Percentiles rank a stretch among this genome's conserved stretches.
These are phyloP conservation scores for Hypocryptadius cinnamomeus DNA, from an alignment of 2,113 vertebrate genomes.

Conservation along the genomic window DNA sequence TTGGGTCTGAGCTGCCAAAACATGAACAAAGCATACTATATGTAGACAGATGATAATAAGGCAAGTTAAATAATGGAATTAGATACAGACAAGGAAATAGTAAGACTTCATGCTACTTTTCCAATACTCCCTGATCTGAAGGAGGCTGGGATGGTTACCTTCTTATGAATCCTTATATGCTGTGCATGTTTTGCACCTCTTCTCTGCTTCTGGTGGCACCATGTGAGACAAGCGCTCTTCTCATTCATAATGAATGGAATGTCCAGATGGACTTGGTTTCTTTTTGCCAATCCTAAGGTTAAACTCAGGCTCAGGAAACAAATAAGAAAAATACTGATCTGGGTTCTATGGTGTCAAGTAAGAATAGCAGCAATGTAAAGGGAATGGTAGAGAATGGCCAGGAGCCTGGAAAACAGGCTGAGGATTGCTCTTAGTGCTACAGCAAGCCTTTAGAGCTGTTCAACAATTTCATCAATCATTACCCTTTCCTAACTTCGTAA, in stretches of 20 bases:
- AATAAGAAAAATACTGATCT: not conserved
- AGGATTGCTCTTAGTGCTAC: not conserved
- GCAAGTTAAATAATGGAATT: not conserved
- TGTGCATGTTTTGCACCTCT: not conserved
- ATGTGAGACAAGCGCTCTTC: not conserved
- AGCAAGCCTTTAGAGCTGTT: not conserved
- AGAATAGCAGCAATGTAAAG: not conserved
- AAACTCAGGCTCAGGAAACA: not conserved
- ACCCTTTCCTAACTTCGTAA: not conserved
- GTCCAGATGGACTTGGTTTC: not conserved
- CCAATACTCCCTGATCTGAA: not conserved
- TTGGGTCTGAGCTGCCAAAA: not conserved
- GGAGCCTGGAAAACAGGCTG: not conserved
- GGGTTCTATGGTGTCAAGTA: not conserved
- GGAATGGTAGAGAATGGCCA: not conserved
- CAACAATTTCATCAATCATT: not conserved
- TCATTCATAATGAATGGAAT: not conserved
- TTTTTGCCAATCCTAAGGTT: not conserved
- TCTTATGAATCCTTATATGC: not conserved
- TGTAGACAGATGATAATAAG: not conserved
- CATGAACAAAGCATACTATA: not conserved
- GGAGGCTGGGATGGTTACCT: not conserved
- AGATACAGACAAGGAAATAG: not conserved
- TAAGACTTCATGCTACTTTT: not conserved
- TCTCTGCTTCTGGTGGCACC: not conserved